Base-by-base conservation (phyloP, 2,113 vertebrate species). In the Gadus macrocephalus region DNA sequence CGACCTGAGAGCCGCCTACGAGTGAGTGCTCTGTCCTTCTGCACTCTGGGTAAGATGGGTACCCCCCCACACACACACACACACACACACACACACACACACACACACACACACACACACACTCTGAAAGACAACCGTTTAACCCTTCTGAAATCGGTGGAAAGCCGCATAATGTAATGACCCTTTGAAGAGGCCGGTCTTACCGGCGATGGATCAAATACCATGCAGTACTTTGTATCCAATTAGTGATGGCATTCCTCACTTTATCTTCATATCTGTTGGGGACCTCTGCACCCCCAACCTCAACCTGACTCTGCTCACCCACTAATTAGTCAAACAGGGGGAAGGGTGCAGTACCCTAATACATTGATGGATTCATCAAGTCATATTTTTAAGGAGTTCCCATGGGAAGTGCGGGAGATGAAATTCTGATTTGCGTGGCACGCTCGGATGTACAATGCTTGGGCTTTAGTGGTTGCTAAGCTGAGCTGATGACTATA, bases 61-160 rank as follows among this genome's bases (percentile, higher is more conserved):
- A 2, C 31, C 31, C 31, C 31, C 28, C 28, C 28, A 1, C 28
- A 2, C 28, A 2, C 28, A 2, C 28, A 2, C 28, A 2, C 28
- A 2, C 28, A 2, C 28, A 3, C 28, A 3, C 28, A 31, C 28
- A 3, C 28, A 20, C 28, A 31, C 28, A 3, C 28, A 20, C 20
- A 1, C 20, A 25, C 25, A 25, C 31, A 35, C 31, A 35, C 31
- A 35, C 31, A 35, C 31, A 35, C 31, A 35, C 31, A 5, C 31
- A 5, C 31, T 35, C 31, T 35, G 31, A 35, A 35, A 35, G 31
- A 35, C 42, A 49, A 14, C 42, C 8, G 9, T 9, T 49, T 14
- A 49, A 64, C 75, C 70, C 62, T 74, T 76, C 76, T 75, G 74
- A 79, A 75, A 85, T 69, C 73, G 70, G 55, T 71, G 25, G 5